A percentile compares a stretch with the other conserved stretches of the same genome.
Conservation (phyloP, 2,797 vertebrate species). For the Argyrosomus regius region DNA sequence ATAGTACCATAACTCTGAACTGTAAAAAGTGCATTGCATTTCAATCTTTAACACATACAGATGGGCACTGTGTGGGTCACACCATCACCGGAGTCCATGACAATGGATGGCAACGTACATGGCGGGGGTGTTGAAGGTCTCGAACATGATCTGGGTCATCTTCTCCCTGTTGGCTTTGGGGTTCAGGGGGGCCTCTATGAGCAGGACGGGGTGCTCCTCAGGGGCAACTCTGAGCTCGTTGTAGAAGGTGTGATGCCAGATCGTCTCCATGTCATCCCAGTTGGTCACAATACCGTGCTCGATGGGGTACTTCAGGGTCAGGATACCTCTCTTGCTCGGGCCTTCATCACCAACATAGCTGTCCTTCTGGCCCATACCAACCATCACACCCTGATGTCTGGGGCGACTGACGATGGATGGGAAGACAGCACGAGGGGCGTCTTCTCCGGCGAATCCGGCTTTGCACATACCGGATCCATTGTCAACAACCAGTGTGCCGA, state of each 20-base stretch:
- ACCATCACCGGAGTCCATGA: slow-evolving; percentile 99
- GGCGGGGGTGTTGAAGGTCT: slow-evolving; percentile 99
- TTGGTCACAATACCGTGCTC: slow-evolving; percentile 96
- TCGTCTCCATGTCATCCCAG: slow-evolving; percentile 93
- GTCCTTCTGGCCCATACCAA: slow-evolving; percentile 99
- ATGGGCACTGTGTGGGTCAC: slow-evolving; percentile 99
- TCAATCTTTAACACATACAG: slow-evolving; percentile 64
- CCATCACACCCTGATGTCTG: slow-evolving; percentile 98
- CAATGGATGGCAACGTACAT: slow-evolving; percentile 99
- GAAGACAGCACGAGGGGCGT: slow-evolving; percentile 97
- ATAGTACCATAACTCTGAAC: no score
- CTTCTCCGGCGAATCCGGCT: slow-evolving; percentile 97
- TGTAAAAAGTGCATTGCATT: no score
- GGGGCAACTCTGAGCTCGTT: slow-evolving; percentile 98
- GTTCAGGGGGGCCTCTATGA: slow-evolving; percentile 98
- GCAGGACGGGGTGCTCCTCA: slow-evolving; percentile 98
- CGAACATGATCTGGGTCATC: slow-evolving; percentile 99
- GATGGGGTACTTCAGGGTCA: slow-evolving; percentile 98
- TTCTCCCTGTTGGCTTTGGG: slow-evolving; percentile 99
- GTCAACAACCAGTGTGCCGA: slow-evolving; percentile 98
- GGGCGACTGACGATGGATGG: slow-evolving; percentile 98
- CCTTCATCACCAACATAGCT: slow-evolving; percentile 98
- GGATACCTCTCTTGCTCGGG: slow-evolving; percentile 99
- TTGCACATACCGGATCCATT: slow-evolving; percentile 99
- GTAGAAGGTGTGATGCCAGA: slow-evolving; percentile 97